These are phyloP conservation scores for Tachysurus vachellii DNA, from an alignment of 2,113 vertebrate species.

Conservation along the genomic window DNA sequence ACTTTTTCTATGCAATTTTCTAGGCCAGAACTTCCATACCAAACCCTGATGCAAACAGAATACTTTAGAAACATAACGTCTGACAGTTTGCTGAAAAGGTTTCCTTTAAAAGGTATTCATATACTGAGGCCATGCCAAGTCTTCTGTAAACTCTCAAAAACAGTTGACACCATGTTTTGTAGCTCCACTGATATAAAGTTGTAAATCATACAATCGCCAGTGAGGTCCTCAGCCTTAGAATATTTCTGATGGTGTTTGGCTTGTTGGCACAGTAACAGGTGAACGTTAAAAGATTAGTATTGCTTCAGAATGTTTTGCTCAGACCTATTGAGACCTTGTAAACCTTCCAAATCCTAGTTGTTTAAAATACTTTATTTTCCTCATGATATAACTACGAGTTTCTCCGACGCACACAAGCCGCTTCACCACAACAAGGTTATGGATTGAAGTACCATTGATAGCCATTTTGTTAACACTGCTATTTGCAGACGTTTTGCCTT, in stretches of 20 bases:
- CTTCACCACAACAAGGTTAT: not conserved
- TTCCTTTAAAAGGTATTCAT: not conserved
- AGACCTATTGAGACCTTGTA: not conserved
- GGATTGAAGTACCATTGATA: not conserved
- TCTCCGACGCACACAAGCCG: not conserved
- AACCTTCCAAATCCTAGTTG: not conserved
- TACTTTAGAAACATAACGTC: not conserved
- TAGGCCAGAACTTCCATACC: not conserved
- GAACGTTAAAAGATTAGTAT: not conserved
- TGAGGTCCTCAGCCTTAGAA: constrained; percentile 1
- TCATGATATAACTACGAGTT: not conserved
- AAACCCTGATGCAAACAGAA: not conserved
- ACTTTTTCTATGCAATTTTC: not conserved
- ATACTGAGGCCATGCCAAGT: not conserved
- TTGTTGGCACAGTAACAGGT: not conserved
- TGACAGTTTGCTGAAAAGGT: not conserved
- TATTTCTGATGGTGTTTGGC: not conserved
- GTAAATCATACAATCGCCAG: not conserved
- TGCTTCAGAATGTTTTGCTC: not conserved
- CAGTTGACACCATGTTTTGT: not conserved
- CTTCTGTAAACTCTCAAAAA: not conserved
- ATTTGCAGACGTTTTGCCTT: not conserved
- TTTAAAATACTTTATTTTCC: not conserved
- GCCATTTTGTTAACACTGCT: not conserved
- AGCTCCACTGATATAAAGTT: not conserved